Evolutionary conservation across 2,888 invertebrate species (phyloP), one percentile per base, ranked within the genome.

Genomic region (Ochropacha duplaris): DNA sequence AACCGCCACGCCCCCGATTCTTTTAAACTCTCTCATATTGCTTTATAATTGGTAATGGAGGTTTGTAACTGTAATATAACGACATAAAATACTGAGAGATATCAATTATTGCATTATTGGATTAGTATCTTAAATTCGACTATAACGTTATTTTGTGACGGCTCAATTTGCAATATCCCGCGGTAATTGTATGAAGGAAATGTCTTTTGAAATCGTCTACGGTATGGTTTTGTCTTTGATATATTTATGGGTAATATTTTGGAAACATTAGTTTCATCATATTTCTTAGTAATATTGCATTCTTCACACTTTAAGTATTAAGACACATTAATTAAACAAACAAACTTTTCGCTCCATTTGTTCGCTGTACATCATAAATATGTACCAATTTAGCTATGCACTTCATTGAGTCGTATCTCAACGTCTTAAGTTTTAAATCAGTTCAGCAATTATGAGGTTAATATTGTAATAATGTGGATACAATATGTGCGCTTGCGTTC

Each of bases 1-100:
- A 61, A 49, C 56, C 60, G 62, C 62, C 76, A 64, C 82, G 80
- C 79, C 81, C 74, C 74, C 77, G 69, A 74, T 80, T 78, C 76
- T 69, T 68, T 58, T 58, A 59, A 68, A 65, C 75, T 76, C 83
- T 78, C 62, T 78, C 70, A 75, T 75, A 72, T 76, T 74, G 72
- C 69, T 66, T 64, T 68, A 76, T 74, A 73, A 74, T 72, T 66
- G 28, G 12, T 31, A 31, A 31, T 31, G 64, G 65, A 72, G 71
- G 74, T 78, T 66, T 56, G 34, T 52, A 34, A 52, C 52, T n/a
- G 52, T 52, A 31, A n/a, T 28, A 51, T 31, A 24, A 26, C 50
- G 26, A 50, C n/a, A 24, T 50, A 24, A 50, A 24, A 50, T 12
- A 50, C 50, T 50, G 50, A 6, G 24, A 50, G 24, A 26, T 50